Conservation (phyloP, 2,113 vertebrate species). For the Silurus glanis region DNA sequence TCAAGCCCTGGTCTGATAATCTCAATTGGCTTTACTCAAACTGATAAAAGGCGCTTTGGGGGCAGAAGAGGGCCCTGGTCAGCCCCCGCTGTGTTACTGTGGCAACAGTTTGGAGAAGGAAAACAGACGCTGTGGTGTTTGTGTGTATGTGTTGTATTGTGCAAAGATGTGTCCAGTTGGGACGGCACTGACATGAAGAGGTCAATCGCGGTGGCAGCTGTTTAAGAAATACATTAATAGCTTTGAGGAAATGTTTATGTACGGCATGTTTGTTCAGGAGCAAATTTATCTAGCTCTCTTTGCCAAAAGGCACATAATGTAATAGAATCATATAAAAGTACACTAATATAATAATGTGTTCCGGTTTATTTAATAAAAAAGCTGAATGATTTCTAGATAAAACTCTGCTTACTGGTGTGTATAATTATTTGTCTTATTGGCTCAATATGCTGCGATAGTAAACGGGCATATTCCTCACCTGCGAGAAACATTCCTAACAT, state of each 20-base stretch:
- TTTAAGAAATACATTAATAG: constrained; percentile 50
- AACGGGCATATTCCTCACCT: constrained; percentile 65
- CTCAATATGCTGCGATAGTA: constrained; percentile 50
- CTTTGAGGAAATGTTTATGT: constrained; percentile 23
- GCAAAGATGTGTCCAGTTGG: constrained; percentile 44
- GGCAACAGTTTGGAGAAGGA: constrained; percentile 65
- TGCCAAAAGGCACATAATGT: neutral
- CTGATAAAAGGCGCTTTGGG: constrained; percentile 79
- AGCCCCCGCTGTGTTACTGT: constrained; percentile 68
- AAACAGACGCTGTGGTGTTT: constrained; percentile 54
- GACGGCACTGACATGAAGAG: constrained; percentile 55
- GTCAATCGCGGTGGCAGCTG: constrained; percentile 49
- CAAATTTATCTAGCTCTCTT: neutral
- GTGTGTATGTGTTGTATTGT: constrained; percentile 44
- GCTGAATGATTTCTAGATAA: neutral
- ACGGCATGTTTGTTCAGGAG: constrained; percentile 3
- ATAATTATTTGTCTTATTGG: neutral
- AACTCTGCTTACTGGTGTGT: constrained; percentile 1
- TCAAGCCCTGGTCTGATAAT: constrained; percentile 79
- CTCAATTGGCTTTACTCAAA: constrained; percentile 84
- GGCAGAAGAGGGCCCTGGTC: constrained; percentile 67
- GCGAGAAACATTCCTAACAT: constrained; percentile 64
- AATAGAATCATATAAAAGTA: neutral
- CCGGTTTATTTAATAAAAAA: constrained; percentile 6
- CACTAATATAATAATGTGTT: neutral